A percentile compares a stretch with the other conserved stretches of the same genome.
These are phyloP conservation scores for Ceyx margarethae DNA, from an alignment of 2,113 vertebrate species.

Conservation along the genomic window DNA sequence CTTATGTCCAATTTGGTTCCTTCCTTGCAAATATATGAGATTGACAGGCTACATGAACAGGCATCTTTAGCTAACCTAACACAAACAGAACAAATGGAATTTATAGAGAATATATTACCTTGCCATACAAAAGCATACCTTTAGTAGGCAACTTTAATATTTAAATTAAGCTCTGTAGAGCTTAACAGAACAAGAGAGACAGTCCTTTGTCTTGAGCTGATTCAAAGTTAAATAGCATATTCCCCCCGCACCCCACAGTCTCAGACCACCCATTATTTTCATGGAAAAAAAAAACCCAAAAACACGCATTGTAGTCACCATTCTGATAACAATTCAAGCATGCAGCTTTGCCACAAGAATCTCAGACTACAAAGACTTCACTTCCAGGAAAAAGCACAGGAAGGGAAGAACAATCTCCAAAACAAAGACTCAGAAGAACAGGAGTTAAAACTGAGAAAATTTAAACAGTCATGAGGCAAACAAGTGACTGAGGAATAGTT, in stretches of 20 bases:
- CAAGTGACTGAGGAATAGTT: background rate
- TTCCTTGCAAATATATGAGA: background rate
- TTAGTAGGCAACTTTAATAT: background rate
- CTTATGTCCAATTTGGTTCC: background rate
- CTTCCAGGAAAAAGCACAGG: background rate
- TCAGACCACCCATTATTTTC: background rate
- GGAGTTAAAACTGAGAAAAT: background rate
- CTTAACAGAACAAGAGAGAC: background rate
- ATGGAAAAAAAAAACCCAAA: background rate
- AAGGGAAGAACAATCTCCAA: too few species aligned
- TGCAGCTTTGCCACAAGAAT: background rate
- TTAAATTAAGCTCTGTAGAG: background rate
- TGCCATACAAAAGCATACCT: background rate
- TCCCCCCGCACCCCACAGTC: background rate
- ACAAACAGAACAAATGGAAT: background rate
- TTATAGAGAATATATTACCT: background rate
- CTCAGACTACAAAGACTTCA: background rate
- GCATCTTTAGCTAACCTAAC: background rate
- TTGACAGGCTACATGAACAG: background rate
- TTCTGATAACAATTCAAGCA: background rate
- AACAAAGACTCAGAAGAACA: background rate
- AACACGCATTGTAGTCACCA: background rate
- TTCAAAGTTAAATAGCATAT: background rate
- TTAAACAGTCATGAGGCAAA: background rate
- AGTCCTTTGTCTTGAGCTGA: background rate